Evolutionary conservation across 1,140 invertebrate species (phyloP).

Genomic region (Drosophila pallidifrons): DNA sequence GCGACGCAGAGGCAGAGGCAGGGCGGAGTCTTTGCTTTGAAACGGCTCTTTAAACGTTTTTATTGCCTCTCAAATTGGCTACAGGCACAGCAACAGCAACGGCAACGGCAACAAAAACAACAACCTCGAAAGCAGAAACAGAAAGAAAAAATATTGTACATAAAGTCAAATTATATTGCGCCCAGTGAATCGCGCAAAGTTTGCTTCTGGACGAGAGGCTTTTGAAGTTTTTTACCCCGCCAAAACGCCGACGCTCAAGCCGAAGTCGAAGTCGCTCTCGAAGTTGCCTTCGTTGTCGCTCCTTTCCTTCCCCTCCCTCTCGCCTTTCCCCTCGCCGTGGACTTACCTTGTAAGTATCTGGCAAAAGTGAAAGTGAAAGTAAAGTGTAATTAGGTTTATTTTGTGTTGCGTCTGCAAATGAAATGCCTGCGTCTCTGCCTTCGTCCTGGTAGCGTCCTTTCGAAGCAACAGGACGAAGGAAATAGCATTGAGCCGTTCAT

Average conservation of each 20-base stretch:
- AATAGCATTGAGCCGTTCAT: constrained; percentile 35
- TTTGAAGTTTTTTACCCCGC: constrained; percentile 34
- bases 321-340: too few relatives aligned
- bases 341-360: constrained; percentile 34
- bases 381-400: constrained; percentile 81
- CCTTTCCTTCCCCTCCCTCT: neutral
- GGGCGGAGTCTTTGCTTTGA: constrained; percentile 8
- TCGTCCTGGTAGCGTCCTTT: neutral
- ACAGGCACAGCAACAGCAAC: constrained; percentile 40
- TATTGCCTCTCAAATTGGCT: constrained; percentile 76
- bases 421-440: constrained; percentile 49
- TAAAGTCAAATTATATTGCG: constrained; percentile 56
- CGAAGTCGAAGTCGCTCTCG: neutral
- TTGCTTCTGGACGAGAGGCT: constrained; percentile 36
- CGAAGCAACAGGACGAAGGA: constrained; percentile 16
- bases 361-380: constrained; percentile 68
- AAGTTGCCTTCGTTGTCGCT: neutral
- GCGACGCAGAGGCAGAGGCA: neutral
- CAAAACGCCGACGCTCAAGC: neutral
- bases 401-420: constrained; percentile 77
- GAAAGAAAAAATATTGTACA: constrained; percentile 47
- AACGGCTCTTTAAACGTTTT: constrained; percentile 70
- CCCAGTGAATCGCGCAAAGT: constrained; percentile 38
- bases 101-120: too few relatives aligned
- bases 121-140: too few relatives aligned